Conservation (phyloP, 2,797 vertebrate species). For the Brachymystax lenok region DNA sequence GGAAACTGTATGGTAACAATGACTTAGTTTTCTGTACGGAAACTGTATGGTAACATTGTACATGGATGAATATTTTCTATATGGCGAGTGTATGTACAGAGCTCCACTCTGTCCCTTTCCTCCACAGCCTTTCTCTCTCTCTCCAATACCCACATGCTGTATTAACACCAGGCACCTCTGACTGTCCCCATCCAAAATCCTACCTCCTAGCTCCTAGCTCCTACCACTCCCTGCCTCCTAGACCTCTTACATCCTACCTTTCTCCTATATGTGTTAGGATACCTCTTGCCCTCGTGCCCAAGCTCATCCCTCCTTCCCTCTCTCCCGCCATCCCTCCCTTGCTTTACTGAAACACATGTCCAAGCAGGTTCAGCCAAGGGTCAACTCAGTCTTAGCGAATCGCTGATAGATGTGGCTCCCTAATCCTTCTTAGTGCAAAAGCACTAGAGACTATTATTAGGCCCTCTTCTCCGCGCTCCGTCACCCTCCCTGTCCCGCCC, state of each 20-base stretch:
- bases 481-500: constrained; percentile 29
- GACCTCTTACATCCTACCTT: neutral
- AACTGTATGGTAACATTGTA: no score
- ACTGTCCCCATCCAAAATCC: neutral
- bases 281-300: no score
- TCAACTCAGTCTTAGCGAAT: constrained; percentile 76
- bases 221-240: neutral
- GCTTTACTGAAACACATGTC: constrained; percentile 61
- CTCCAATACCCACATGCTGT: neutral
- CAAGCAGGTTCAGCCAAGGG: constrained; percentile 74
- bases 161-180: neutral
- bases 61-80: no score
- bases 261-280: neutral
- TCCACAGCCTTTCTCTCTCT: neutral
- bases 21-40: no score
- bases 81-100: no score
- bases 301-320: constrained; percentile 17
- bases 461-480: constrained; percentile 12
- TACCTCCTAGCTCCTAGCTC: no score
- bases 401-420: constrained; percentile 73
- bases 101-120: neutral
- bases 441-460: constrained; percentile 73
- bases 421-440: constrained; percentile 82
- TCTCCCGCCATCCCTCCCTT: constrained; percentile 9
- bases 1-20: no score